Conservation (phyloP, 2,113 vertebrate genomes). For the Aleadryas rufinucha region DNA sequence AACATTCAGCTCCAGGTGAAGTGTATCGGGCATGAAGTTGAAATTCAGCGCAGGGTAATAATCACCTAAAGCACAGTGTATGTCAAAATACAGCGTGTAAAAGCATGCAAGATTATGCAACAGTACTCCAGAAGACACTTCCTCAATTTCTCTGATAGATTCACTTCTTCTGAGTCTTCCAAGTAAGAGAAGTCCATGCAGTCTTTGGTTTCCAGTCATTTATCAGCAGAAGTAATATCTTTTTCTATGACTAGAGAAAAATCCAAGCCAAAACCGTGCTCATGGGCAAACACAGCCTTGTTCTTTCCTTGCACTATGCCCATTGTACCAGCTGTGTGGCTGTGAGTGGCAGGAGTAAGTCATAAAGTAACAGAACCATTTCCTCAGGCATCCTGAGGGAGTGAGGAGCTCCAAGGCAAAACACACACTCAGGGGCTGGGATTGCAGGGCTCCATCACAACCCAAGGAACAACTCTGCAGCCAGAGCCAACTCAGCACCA, state of each 20-base stretch:
- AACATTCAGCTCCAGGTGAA: background rate
- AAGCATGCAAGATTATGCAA: background rate
- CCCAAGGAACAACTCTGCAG: background rate
- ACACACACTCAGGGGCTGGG: fast-evolving
- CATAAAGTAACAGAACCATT: background rate
- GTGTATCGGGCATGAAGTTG: background rate
- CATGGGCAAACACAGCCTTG: background rate
- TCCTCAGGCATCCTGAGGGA: background rate
- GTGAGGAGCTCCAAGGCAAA: background rate
- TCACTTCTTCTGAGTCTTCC: background rate
- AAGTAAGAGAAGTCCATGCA: background rate
- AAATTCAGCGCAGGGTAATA: background rate
- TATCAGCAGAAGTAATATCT: background rate
- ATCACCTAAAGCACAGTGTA: background rate
- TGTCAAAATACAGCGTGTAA: constrained; percentile 1
- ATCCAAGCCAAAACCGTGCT: background rate
- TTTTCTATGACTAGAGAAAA: background rate
- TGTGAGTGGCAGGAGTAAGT: background rate
- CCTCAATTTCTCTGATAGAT: background rate
- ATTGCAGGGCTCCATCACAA: background rate
- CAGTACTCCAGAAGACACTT: background rate
- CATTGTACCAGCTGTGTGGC: background rate
- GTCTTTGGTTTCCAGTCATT: background rate
- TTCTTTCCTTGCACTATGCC: background rate
- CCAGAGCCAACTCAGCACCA: background rate